Conservation (phyloP, 2,797 vertebrate species). For the Acrocephalus scirpaceus region DNA sequence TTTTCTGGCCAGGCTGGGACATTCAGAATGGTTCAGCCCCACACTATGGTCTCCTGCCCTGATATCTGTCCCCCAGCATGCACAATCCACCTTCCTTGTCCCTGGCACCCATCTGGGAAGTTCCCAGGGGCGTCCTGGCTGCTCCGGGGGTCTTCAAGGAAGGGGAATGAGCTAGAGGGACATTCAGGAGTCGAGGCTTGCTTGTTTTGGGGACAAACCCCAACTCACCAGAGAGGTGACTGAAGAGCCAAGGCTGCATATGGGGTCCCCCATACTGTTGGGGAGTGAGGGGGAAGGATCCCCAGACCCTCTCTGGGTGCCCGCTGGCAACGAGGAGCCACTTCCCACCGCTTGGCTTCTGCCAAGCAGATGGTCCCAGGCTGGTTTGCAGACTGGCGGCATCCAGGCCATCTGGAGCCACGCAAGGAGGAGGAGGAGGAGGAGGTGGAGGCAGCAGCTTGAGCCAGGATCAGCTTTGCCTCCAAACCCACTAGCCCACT, state of each 20-base stretch:
- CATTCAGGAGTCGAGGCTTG: rapidly evolving
- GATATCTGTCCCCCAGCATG: rapidly evolving
- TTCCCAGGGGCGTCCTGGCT: rapidly evolving
- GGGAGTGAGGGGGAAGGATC: neutral
- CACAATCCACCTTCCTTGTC: neutral
- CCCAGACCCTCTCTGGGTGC: neutral
- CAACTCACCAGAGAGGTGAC: rapidly evolving
- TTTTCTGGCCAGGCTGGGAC: neutral
- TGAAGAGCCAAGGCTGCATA: neutral
- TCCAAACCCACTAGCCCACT: conserved; percentile 51
- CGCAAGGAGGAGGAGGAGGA: neutral
- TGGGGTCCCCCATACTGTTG: neutral
- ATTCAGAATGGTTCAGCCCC: neutral
- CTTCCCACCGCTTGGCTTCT: conserved; percentile 13
- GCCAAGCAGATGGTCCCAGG: conserved; percentile 51
- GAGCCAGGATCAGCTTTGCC: conserved; percentile 49
- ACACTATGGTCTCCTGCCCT: rapidly evolving
- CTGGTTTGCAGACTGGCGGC: conserved; percentile 47
- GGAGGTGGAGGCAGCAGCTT: conserved; percentile 30
- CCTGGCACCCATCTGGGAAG: neutral
- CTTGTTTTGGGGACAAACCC: neutral
- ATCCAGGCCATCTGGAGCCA: conserved; percentile 68
- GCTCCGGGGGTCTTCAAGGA: rapidly evolving
- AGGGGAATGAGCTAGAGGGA: neutral
- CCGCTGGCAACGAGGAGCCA: neutral